A percentile compares a stretch with the other conserved stretches of the same genome.
phyloP scores from a whole-genome alignment of 2,113 vertebrate genomes.

The Rhinolophus sinicus region DNA sequence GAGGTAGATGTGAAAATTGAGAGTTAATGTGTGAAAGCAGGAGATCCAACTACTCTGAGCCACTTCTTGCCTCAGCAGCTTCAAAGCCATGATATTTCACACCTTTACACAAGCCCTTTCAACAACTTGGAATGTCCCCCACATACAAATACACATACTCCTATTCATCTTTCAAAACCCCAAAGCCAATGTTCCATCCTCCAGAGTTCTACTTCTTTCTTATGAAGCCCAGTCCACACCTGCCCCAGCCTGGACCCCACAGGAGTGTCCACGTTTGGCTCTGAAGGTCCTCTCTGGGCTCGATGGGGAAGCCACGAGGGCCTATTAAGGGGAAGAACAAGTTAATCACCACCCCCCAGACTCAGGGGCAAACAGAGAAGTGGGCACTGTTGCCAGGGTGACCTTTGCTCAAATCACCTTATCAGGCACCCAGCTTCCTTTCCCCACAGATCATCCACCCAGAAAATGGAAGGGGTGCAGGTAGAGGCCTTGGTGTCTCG shows the following conservation, averaged over 20 bases:
- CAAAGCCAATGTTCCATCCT: background rate
- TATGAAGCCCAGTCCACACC: background rate
- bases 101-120: background rate
- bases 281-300: background rate
- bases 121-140: background rate
- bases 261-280: background rate
- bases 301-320: background rate
- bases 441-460: background rate
- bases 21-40: background rate
- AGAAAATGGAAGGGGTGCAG: rapidly evolving
- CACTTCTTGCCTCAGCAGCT: background rate
- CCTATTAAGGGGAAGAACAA: background rate
- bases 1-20: background rate
- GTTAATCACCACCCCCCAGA: background rate
- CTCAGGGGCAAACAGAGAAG: background rate
- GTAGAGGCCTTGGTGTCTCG: no score
- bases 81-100: background rate
- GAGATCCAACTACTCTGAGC: no score
- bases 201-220: background rate
- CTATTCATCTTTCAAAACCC: slow-evolving; percentile 13
- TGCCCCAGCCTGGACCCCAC: background rate
- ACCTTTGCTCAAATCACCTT: background rate
- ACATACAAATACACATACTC: background rate
- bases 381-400: background rate
- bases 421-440: background rate